Evolutionary conservation across 2,888 invertebrate species (phyloP).

Genomic region (Lamellibrachia columna): DNA sequence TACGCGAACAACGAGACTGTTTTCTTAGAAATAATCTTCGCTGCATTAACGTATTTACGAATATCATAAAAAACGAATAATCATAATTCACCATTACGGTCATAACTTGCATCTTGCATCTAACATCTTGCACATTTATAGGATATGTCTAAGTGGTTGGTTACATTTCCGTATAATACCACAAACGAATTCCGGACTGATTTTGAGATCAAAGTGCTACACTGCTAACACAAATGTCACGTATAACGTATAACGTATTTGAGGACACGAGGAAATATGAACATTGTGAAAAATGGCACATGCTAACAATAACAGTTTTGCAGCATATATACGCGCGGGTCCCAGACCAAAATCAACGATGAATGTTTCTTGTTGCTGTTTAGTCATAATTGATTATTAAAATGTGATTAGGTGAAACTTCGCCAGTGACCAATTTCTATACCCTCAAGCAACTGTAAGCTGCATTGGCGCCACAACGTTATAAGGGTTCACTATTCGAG

Average conservation of each 20-base stretch:
- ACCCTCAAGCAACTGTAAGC: neutral
- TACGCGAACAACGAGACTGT: neutral
- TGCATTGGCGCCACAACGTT: neutral
- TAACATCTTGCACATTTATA: neutral
- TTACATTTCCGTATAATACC: neutral
- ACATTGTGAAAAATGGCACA: neutral
- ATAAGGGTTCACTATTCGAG: neutral
- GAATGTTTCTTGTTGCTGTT: neutral
- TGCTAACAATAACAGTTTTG: neutral
- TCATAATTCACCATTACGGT: neutral
- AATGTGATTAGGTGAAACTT: neutral
- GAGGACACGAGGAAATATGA: neutral
- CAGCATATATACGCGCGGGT: neutral
- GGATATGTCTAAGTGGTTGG: neutral
- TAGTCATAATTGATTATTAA: neutral
- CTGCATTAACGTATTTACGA: neutral
- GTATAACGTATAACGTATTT: neutral
- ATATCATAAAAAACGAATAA: neutral
- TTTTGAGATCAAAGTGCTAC: slow-evolving; percentile 9
- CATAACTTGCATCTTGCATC: neutral
- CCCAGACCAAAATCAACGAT: neutral
- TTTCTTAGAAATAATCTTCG: neutral
- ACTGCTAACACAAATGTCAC: neutral
- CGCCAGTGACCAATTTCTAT: neutral
- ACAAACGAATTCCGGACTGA: neutral